phyloP scores from a whole-genome alignment of 2,888 invertebrate genomes.

The Drosophila infuscata region DNA sequence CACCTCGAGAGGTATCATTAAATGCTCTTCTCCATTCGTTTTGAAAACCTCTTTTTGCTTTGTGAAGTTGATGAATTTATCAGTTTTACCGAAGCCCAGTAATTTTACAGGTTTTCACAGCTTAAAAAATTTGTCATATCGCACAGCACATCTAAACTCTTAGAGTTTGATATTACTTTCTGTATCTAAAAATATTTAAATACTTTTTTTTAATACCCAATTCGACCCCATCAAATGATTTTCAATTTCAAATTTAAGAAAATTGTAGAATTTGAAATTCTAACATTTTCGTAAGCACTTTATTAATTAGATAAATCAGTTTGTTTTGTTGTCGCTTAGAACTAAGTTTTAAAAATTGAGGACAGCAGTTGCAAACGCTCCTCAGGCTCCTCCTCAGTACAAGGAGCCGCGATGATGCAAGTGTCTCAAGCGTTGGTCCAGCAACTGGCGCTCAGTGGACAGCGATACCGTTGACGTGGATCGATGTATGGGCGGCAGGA shows the following conservation, averaged over 20 bases:
- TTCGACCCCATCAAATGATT: background rate
- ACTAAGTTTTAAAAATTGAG: constrained; percentile 35
- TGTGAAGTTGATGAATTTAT: too few relatives aligned
- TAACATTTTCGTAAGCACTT: constrained; percentile 41
- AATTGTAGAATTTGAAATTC: background rate
- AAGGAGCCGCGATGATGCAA: constrained; percentile 83
- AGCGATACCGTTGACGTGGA: constrained; percentile 78
- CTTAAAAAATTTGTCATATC: too few relatives aligned
- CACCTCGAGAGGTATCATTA: background rate
- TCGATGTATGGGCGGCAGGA: constrained; percentile 79
- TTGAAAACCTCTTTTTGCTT: too few relatives aligned
- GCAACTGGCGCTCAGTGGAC: constrained; percentile 72
- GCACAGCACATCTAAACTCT: too few relatives aligned
- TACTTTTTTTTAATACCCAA: background rate
- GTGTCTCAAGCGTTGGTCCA: constrained; percentile 76
- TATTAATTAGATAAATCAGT: constrained; percentile 53
- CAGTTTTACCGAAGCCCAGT: too few relatives aligned
- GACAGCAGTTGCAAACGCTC: constrained; percentile 19
- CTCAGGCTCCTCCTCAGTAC: constrained; percentile 64
- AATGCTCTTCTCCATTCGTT: too few relatives aligned
- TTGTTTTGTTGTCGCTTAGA: constrained; percentile 51
- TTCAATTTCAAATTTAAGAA: background rate
- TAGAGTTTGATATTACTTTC: background rate
- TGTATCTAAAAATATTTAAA: background rate
- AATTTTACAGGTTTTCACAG: background rate